Percentiles rank a stretch among this genome's conserved stretches.
phyloP scores from a whole-genome alignment of 2,888 invertebrate genomes.

The Rhogogaster chlorosoma region DNA sequence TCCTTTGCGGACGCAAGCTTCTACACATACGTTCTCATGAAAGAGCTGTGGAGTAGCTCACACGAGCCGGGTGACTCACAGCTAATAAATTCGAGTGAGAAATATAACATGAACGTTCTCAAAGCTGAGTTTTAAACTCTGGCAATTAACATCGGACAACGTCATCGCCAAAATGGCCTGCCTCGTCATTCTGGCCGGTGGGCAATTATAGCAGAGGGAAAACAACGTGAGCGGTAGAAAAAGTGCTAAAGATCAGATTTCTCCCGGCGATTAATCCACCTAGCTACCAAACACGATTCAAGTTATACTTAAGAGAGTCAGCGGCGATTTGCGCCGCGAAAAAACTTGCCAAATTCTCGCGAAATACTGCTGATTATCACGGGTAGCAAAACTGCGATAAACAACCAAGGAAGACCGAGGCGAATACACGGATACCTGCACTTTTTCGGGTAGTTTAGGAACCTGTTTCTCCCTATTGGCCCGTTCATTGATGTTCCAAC shows the following conservation, averaged over 20 bases:
- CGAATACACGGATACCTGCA: neutral
- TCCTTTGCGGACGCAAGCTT: neutral
- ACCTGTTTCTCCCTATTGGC: constrained; percentile 44
- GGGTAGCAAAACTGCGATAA: neutral
- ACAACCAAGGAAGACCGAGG: neutral
- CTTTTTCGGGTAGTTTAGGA: neutral
- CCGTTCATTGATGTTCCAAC: constrained; percentile 46
- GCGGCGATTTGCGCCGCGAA: neutral
- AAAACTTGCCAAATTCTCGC: neutral
- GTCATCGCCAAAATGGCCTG: constrained; percentile 1
- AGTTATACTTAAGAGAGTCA: neutral
- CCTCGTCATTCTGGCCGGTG: neutral
- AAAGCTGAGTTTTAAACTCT: neutral
- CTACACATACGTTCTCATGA: neutral
- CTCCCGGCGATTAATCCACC: neutral
- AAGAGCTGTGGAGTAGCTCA: neutral
- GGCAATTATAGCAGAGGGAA: neutral
- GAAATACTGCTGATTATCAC: neutral
- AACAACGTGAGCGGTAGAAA: neutral
- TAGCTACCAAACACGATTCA: neutral
- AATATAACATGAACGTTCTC: neutral
- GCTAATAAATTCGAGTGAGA: neutral
- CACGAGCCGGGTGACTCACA: neutral
- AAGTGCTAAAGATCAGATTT: neutral
- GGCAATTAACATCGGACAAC: neutral